Conservation (phyloP, 1,140 invertebrate genomes). For the Euura lappo region DNA sequence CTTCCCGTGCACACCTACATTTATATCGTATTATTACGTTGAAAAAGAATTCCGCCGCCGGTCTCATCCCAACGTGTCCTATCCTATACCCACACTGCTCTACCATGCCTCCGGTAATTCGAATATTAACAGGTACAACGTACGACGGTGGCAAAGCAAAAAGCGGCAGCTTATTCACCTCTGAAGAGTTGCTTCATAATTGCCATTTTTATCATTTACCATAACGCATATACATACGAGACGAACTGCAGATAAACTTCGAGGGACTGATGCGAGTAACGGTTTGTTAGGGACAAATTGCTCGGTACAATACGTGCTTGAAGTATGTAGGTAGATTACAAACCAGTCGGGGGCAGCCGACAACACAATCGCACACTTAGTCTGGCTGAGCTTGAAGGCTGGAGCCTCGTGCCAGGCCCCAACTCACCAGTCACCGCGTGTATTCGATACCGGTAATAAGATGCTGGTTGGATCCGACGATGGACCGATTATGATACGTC, state of each 20-base stretch:
- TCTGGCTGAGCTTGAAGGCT: background rate
- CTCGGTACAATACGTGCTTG: background rate
- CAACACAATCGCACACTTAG: background rate
- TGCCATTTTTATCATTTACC: no score
- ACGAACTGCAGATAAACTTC: background rate
- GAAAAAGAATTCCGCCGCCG: slow-evolving; percentile 28
- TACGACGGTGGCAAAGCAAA: no score
- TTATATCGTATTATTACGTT: slow-evolving; percentile 32
- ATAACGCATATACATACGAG: background rate
- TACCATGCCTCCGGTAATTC: background rate
- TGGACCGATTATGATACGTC: background rate
- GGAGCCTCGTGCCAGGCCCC: background rate
- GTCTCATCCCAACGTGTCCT: background rate
- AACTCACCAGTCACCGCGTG: background rate
- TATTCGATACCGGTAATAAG: background rate
- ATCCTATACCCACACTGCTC: background rate
- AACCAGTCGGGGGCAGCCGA: background rate
- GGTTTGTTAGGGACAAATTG: background rate
- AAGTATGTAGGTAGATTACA: background rate
- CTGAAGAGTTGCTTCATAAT: no score
- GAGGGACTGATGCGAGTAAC: background rate
- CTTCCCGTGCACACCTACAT: background rate
- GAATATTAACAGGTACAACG: background rate
- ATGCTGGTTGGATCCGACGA: background rate
- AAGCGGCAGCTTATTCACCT: background rate